Evolutionary conservation across 2,888 invertebrate species (phyloP).

Genomic region (Drosophila helvetica): DNA sequence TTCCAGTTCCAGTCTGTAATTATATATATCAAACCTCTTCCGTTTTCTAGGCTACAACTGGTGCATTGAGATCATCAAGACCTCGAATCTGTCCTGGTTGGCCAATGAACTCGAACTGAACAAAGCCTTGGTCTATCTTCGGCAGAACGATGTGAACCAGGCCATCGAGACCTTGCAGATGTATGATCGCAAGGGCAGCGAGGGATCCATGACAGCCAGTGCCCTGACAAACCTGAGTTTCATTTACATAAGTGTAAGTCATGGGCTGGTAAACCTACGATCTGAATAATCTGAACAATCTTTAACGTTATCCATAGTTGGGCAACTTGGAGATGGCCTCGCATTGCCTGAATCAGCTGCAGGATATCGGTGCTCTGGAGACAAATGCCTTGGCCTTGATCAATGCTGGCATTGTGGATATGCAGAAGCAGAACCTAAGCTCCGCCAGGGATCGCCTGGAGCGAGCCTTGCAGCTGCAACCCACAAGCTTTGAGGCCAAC

Average conservation of each 20-base stretch:
- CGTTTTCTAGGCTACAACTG: constrained; percentile 86
- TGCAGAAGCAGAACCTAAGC: constrained; percentile 88
- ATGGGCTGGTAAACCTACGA: no score
- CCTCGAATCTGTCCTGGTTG: constrained; percentile 92
- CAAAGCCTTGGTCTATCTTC: constrained; percentile 93
- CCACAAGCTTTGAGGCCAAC: constrained; percentile 92
- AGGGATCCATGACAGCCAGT: constrained; percentile 90
- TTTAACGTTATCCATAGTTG: constrained; percentile 86
- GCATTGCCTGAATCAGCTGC: constrained; percentile 89
- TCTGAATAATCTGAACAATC: not conserved
- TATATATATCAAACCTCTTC: not conserved
- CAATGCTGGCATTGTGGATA: constrained; percentile 92
- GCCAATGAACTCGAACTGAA: constrained; percentile 96
- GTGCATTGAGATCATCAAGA: constrained; percentile 97
- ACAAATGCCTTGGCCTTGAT: constrained; percentile 93
- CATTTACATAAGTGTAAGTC: constrained; percentile 85
- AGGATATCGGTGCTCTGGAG: constrained; percentile 87
- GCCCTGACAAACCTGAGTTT: constrained; percentile 94
- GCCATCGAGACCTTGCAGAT: constrained; percentile 93
- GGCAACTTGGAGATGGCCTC: constrained; percentile 91
- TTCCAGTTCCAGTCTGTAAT: no score
- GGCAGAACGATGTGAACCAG: constrained; percentile 90
- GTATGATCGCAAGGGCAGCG: constrained; percentile 93
- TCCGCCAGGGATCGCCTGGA: constrained; percentile 89
- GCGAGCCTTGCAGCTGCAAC: constrained; percentile 91